Conservation (phyloP, 2,888 invertebrate species). For the Cryptus viduatorius region DNA sequence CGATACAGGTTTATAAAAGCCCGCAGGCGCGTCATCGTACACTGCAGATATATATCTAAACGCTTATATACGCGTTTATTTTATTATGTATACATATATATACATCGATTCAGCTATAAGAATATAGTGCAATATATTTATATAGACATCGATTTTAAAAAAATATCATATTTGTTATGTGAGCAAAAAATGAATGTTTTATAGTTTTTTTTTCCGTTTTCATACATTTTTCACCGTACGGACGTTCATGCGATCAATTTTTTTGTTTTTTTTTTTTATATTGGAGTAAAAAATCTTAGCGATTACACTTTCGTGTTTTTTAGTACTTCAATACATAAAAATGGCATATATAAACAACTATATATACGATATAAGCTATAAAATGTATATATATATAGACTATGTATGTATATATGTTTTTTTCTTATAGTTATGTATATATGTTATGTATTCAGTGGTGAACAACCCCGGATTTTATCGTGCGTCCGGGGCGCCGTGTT, state of each 20-base stretch:
- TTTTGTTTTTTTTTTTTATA: too few species aligned
- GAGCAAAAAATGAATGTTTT: too few species aligned
- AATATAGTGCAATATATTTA: background rate
- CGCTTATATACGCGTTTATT: background rate
- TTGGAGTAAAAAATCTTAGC: too few species aligned
- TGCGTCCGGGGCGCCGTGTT: slow-evolving; percentile 28
- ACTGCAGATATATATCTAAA: slow-evolving; percentile 8
- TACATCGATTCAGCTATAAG: background rate
- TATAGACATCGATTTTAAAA: background rate
- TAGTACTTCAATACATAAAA: too few species aligned
- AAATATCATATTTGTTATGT: background rate
- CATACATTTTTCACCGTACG: too few species aligned
- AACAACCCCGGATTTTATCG: slow-evolving; percentile 49
- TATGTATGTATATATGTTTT: background rate
- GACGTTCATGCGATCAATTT: too few species aligned
- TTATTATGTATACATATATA: background rate
- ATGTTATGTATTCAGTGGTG: slow-evolving; percentile 10
- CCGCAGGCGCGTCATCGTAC: slow-evolving; percentile 37
- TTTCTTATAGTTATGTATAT: background rate
- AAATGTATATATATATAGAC: background rate
- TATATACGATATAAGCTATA: too few species aligned
- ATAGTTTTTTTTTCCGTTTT: too few species aligned
- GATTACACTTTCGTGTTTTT: too few species aligned
- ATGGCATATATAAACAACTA: too few species aligned
- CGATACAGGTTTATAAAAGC: slow-evolving; percentile 63